phyloP scores from a whole-genome alignment of 2,888 invertebrate species.

The Pyrocoelia pectoralis region DNA sequence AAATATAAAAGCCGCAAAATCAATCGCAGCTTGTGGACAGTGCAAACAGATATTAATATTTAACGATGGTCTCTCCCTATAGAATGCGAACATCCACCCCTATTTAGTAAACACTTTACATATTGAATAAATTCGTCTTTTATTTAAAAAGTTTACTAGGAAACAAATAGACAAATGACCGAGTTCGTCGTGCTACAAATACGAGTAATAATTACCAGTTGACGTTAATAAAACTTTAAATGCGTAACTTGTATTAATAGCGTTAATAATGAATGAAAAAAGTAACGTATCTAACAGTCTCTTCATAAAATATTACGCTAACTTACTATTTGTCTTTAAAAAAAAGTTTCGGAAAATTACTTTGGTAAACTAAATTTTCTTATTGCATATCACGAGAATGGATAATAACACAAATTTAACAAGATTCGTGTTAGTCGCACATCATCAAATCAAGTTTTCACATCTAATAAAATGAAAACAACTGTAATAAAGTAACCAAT shows the following conservation, averaged over 20 bases:
- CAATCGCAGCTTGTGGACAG: slow-evolving; percentile 46
- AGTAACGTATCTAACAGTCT: background rate
- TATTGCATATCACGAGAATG: background rate
- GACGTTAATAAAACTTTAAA: background rate
- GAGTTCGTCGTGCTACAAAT: slow-evolving; percentile 13
- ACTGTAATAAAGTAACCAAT: slow-evolving; percentile 12
- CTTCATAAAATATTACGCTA: background rate
- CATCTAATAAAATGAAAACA: slow-evolving; percentile 25
- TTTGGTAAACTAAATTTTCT: slow-evolving; percentile 6
- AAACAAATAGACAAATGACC: slow-evolving; percentile 16
- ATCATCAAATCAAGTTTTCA: slow-evolving; percentile 19
- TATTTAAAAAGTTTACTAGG: slow-evolving; percentile 20
- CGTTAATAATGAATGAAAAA: background rate
- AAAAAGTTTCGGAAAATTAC: background rate
- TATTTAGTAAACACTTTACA: slow-evolving; percentile 46
- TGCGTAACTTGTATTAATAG: background rate
- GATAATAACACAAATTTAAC: slow-evolving; percentile 28
- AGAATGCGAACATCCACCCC: slow-evolving; percentile 40
- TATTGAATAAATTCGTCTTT: slow-evolving; percentile 41
- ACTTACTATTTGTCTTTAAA: background rate
- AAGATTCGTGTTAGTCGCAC: slow-evolving; percentile 25
- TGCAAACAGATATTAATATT: slow-evolving; percentile 48
- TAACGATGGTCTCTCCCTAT: slow-evolving; percentile 39
- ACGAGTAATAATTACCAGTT: slow-evolving; percentile 19
- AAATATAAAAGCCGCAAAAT: slow-evolving; percentile 47